Evolutionary conservation across 2,888 invertebrate genomes (phyloP), one percentile per base, ranked within the genome.

Genomic region (Aporophyla nigra): DNA sequence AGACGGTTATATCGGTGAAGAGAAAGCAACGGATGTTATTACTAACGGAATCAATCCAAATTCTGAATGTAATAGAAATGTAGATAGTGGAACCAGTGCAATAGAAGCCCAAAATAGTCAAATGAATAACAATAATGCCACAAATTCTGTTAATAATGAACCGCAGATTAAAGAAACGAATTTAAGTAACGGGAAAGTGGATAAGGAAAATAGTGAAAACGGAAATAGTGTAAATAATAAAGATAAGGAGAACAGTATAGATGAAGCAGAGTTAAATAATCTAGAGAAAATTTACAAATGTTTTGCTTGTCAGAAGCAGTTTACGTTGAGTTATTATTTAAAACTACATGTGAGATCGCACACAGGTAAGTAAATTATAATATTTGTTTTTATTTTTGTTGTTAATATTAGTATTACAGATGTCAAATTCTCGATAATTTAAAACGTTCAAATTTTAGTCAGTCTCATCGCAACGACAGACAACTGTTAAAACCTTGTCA

Each of bases 261-360:
- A 82, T 2, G 83, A 84, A 24, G 79, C 75, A 16, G 91, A 91
- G 3, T 72, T 90, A 24, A 71, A 87, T 24, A 91, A 95, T 78
- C 87, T 95, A 84, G 92, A 95, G 84, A 95, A 94, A 84, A 95
- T 96, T 24, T 96, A 95, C 63, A 96, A 96, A 86, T 96, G 96
- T 83, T 96, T 95, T 84, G 95, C 94, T 0, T 96, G 96, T 81
- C 91, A 93, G 54, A 96, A 96, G 67, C 94, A 95, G 73, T 96
- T 96, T 67, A 92, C 94, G 0, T 83, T 96, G 33, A 95, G 96
- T 81, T 96, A 96, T 77, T 96, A 96, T 80, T 90, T 96, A 63
- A 94, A 95, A 67, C 84, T 96, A 14, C 96, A 96, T 61, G 96
- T 96, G 0, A 89, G 96, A 62, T 96, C 96, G 0, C 96, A 96